Evolutionary conservation across 1,140 invertebrate genomes (phyloP).

Genomic region (Drosophila kepulauana): DNA sequence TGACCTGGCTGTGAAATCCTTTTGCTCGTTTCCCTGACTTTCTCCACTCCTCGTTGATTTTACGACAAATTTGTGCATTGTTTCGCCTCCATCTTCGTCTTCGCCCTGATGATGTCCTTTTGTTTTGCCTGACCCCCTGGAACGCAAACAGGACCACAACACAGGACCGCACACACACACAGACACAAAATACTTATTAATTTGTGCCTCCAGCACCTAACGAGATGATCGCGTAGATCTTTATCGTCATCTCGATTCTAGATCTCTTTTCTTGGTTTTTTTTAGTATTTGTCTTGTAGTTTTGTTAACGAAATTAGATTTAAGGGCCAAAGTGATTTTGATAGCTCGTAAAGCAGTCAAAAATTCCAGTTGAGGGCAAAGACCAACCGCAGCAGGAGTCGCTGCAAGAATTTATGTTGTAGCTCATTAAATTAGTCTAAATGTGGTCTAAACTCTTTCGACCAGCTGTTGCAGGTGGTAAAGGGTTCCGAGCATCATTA

Average conservation of each 20-base stretch:
- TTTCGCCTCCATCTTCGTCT: conserved; percentile 31
- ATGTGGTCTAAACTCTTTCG: conserved; percentile 25
- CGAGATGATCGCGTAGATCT: conserved; percentile 40
- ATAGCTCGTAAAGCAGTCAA: conserved; percentile 81
- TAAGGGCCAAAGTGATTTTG: conserved; percentile 77
- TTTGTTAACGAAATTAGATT: conserved; percentile 80
- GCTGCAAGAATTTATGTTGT: conserved; percentile 72
- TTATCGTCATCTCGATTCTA: conserved; percentile 45
- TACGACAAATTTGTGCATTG: conserved; percentile 82
- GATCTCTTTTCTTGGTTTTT: conserved; percentile 30
- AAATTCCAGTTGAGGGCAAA: conserved; percentile 59
- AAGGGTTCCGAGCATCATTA: conserved; percentile 43
- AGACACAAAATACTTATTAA: conserved; percentile 68
- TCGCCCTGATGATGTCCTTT: conserved; percentile 74
- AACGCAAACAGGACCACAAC: conserved; percentile 56
- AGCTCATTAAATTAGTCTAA: conserved; percentile 82
- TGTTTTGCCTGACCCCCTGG: conserved; percentile 66
- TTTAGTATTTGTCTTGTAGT: conserved; percentile 70
- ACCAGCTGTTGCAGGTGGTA: conserved; percentile 35
- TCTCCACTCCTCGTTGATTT: conserved; percentile 55
- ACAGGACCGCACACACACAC: conserved; percentile 60
- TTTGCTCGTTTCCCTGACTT: conserved; percentile 44
- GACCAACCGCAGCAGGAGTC: conserved; percentile 76
- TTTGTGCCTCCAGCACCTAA: conserved; percentile 74
- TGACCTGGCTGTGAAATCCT: conserved; percentile 62